A percentile compares a stretch with the other conserved stretches of the same genome.
Conservation (phyloP, 2,797 vertebrate species). For the Sebastiscus tertius region DNA sequence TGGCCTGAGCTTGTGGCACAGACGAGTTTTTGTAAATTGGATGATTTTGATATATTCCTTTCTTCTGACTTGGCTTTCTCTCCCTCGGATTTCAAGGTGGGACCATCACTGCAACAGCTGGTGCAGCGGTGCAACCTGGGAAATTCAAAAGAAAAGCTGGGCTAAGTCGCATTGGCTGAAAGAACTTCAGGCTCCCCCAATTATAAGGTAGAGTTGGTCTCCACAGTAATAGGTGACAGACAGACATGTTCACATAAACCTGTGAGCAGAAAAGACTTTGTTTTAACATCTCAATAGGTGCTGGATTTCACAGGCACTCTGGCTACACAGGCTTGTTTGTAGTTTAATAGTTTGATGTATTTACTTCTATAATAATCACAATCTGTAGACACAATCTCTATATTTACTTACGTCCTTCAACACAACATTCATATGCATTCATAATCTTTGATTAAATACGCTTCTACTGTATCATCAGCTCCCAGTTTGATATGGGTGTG, state of each 20-base stretch:
- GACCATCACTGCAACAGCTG: conserved; percentile 46
- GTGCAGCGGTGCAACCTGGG: conserved; percentile 49
- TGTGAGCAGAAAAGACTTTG: conserved; percentile 39
- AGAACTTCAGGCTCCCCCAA: conserved; percentile 28
- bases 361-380: background rate
- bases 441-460: background rate
- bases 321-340: background rate
- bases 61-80: conserved; percentile 17
- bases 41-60: conserved; percentile 21
- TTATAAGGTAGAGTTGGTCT: conserved; percentile 47
- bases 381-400: background rate
- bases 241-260: conserved; percentile 48
- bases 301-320: background rate
- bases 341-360: background rate
- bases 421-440: background rate
- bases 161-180: conserved; percentile 41
- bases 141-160: conserved; percentile 49
- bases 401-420: background rate
- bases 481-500: background rate
- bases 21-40: conserved; percentile 11
- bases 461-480: background rate
- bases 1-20: conserved; percentile 34
- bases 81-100: conserved; percentile 38
- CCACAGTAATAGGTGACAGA: conserved; percentile 56
- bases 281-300: background rate